Base-by-base conservation (phyloP, 2,888 invertebrate genomes). In the Heterodera filipjevi region DNA sequence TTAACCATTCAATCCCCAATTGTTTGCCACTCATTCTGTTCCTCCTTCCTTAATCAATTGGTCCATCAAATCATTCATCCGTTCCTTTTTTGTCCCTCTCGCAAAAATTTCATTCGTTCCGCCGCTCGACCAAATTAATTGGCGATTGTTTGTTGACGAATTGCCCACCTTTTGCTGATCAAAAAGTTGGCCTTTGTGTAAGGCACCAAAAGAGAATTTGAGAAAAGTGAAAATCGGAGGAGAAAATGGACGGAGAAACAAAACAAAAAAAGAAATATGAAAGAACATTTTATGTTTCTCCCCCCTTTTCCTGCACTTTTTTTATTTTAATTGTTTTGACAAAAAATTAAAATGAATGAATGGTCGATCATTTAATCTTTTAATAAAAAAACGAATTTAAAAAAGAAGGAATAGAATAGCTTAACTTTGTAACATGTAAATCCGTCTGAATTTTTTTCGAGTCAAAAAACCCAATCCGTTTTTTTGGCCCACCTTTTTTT, bases 71-170 rank as follows among this genome's bases (percentile, higher is more conserved):
- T 27, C 27, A 27, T 59, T 59, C 59, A 27, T 59, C 19, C 39
- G 39, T 39, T 12, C 39, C 49, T 49, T 49, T 49, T 19, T 49
- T 16, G 19, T 19, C 49, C 14, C 14, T 19, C 3, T 49, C 49
- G 12, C 49, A 14, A 49, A 14, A 49, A 49, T 49, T 49, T 49
- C 22, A 27, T 22, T 22, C 59, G 59, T 59, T 59, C 59, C 59
- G 59, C 27, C 59, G 27, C 59, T 59, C 59, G 27, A 59, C 49
- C 49, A 49, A 49, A 49, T 49, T 49, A 49, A 59, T 59, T 59
- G 59, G 59, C 59, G 27, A 59, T 27, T 59, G 59, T 59, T 59
- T 59, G 59, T 59, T 59, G 59, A 27, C 59, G 59, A 59, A 27
- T 27, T 27, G n/a, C n/a, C n/a, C n/a, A n/a, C 27, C 27, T 59